A percentile compares a stretch with the other conserved stretches of the same genome.
These are phyloP conservation scores for Plestiodon gilberti DNA, from an alignment of 2,113 vertebrate species.

Conservation along the genomic window DNA sequence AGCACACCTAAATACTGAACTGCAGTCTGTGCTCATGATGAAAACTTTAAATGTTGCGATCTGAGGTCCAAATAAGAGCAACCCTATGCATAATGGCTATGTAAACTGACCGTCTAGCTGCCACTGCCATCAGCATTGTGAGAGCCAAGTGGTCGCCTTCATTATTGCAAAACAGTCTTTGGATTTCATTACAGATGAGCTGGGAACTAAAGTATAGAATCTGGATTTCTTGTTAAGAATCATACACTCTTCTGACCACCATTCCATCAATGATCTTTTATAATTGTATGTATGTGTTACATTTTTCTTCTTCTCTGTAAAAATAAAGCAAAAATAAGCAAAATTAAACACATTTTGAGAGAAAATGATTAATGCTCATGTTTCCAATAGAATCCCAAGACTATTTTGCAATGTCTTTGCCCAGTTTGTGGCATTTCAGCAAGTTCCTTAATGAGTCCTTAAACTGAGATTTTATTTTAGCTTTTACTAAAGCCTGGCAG, in stretches of 20 bases:
- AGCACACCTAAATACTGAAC: not conserved
- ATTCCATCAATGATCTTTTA: not conserved
- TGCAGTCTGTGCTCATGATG: not conserved
- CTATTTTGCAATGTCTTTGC: not conserved
- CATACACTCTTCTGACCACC: not conserved
- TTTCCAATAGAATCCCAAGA: conserved; percentile 42
- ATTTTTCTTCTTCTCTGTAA: not conserved
- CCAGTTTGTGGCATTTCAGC: conserved; percentile 17
- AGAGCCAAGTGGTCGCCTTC: not conserved
- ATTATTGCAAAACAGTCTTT: not conserved
- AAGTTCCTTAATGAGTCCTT: conserved; percentile 7
- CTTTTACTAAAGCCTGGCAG: conserved; percentile 1
- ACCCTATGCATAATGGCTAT: not conserved
- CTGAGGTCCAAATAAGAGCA: not conserved
- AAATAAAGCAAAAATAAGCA: not conserved
- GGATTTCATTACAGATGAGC: not conserved
- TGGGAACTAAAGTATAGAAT: not conserved
- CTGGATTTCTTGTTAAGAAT: not conserved
- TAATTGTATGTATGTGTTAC: not conserved
- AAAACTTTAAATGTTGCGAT: not conserved
- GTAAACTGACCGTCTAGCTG: not conserved
- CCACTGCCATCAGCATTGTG: not conserved
- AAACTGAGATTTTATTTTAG: not conserved
- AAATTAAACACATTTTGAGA: not conserved
- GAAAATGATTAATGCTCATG: not conserved